Evolutionary conservation across 2,797 vertebrate genomes (phyloP).

Genomic region (Lates japonicus): DNA sequence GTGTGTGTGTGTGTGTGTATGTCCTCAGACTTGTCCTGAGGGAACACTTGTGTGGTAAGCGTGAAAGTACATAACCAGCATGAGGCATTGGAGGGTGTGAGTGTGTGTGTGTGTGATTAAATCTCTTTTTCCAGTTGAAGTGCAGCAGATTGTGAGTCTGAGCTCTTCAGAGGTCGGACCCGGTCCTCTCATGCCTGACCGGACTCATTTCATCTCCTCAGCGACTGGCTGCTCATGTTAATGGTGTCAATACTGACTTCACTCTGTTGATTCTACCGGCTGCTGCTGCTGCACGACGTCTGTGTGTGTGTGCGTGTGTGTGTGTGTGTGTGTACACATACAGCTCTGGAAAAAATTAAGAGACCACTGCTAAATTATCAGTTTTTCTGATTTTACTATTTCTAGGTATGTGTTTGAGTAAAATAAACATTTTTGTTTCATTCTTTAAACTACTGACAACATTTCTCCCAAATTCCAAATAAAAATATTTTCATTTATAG

Average conservation of each 20-base stretch:
- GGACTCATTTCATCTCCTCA: constrained; percentile 66
- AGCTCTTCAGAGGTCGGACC: constrained; percentile 39
- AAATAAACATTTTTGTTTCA: too few species aligned
- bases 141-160: constrained; percentile 25
- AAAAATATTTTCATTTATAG: too few species aligned
- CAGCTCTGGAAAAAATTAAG: too few species aligned
- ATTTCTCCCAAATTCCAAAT: too few species aligned
- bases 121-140: constrained; percentile 52
- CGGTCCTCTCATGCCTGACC: constrained; percentile 41
- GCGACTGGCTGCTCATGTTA: too few species aligned
- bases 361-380: too few species aligned
- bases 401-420: too few species aligned
- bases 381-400: too few species aligned
- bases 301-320: too few species aligned
- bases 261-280: constrained; percentile 49
- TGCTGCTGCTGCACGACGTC: constrained; percentile 30
- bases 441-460: too few species aligned
- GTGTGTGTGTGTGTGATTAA: constrained; percentile 59
- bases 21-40: not conserved
- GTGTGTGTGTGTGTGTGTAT: too few species aligned
- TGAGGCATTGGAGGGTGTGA: not conserved
- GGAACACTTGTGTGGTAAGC: constrained; percentile 12
- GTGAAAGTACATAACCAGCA: constrained; percentile 10
- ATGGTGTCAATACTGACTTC: constrained; percentile 66
- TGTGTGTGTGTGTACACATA: too few species aligned